These are phyloP conservation scores for Mustela lutreola DNA, from an alignment of 2,113 vertebrate species.

Conservation along the genomic window DNA sequence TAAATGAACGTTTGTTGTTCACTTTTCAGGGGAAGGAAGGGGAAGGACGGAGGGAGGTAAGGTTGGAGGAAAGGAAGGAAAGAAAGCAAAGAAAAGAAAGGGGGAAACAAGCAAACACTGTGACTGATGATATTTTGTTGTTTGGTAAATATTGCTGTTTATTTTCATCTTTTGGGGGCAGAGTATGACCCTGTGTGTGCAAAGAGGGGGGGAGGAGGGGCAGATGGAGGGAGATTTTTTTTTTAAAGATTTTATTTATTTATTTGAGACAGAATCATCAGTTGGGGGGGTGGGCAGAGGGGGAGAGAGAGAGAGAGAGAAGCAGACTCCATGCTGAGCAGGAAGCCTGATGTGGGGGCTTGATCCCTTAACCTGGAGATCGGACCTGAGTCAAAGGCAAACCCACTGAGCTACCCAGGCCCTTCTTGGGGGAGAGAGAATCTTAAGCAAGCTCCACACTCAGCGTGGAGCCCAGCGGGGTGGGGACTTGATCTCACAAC, in stretches of 20 bases:
- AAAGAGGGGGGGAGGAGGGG: background rate
- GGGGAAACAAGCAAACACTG: background rate
- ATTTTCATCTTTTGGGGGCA: background rate
- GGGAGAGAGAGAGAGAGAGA: too few relatives aligned
- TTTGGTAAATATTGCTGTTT: constrained; percentile 68
- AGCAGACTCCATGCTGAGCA: too few relatives aligned
- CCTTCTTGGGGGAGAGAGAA: background rate
- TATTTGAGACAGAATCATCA: too few relatives aligned
- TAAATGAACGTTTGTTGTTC: background rate
- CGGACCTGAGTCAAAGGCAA: too few relatives aligned
- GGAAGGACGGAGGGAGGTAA: background rate
- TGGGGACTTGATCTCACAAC: background rate
- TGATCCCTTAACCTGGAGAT: too few relatives aligned
- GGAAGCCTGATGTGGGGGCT: too few relatives aligned
- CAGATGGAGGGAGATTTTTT: background rate
- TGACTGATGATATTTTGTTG: constrained; percentile 70
- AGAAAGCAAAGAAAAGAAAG: background rate
- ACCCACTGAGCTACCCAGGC: too few relatives aligned
- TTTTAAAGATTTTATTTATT: too few relatives aligned
- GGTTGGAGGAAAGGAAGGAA: too few relatives aligned
- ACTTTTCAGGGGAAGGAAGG: background rate
- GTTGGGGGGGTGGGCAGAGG: background rate
- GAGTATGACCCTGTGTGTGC: background rate
- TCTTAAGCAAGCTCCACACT: background rate
- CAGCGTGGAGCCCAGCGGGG: background rate